phyloP scores from a whole-genome alignment of 2,113 vertebrate species.

The Thalassoma bifasciatum region DNA sequence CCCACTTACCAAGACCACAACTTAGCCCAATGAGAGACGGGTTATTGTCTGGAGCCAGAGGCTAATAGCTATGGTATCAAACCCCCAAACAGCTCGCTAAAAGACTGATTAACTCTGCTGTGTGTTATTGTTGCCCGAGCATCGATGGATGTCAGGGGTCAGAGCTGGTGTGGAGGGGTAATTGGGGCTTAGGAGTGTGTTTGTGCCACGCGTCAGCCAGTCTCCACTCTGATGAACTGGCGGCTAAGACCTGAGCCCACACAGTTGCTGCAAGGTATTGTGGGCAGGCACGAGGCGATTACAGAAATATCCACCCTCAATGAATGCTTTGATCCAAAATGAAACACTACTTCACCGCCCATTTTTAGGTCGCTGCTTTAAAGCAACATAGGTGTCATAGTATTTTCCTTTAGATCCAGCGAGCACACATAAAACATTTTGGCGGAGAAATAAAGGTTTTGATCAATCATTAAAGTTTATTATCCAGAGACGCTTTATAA shows the following conservation, averaged over 20 bases:
- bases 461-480: too few species aligned
- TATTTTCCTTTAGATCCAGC: not conserved
- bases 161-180: constrained; percentile 54
- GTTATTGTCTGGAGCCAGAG: constrained; percentile 79
- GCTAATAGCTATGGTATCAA: constrained; percentile 70
- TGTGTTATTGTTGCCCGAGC: constrained; percentile 56
- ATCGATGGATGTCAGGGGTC: constrained; percentile 36
- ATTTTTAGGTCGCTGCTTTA: constrained; percentile 52
- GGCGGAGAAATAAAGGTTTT: not conserved
- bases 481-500: too few species aligned
- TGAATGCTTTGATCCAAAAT: constrained; percentile 78
- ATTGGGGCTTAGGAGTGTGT: constrained; percentile 74
- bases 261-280: constrained; percentile 79
- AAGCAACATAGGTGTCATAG: constrained; percentile 7
- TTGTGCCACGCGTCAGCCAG: constrained; percentile 71
- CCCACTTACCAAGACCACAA: constrained; percentile 68
- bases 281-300: constrained; percentile 70
- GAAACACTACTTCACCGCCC: constrained; percentile 60
- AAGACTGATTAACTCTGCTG: constrained; percentile 70
- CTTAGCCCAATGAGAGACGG: constrained; percentile 75
- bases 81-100: constrained; percentile 64
- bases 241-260: constrained; percentile 69
- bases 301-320: constrained; percentile 73
- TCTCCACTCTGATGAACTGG: constrained; percentile 69
- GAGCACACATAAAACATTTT: not conserved